Percentiles rank a stretch among this genome's conserved stretches.
Evolutionary conservation across 2,113 vertebrate genomes (phyloP).

Genomic region (Gobiocypris rarus): DNA sequence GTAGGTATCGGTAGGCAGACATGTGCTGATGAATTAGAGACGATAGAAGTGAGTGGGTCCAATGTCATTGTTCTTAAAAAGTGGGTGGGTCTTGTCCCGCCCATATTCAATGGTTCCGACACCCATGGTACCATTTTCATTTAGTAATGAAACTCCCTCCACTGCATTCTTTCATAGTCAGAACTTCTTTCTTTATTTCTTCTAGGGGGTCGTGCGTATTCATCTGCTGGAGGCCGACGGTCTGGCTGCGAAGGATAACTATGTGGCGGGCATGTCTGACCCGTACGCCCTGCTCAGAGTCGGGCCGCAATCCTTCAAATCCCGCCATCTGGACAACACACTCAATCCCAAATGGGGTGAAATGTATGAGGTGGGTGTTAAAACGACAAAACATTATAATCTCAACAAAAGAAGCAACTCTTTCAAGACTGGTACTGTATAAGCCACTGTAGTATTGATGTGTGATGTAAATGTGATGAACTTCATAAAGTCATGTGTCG

Average conservation of each 20-base stretch:
- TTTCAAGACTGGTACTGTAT: too few relatives aligned
- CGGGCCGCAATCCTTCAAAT: conserved; percentile 89
- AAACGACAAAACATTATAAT: not conserved
- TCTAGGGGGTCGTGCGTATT: conserved; percentile 88
- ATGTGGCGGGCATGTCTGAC: conserved; percentile 88
- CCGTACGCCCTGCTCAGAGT: conserved; percentile 88
- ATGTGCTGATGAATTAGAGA: too few relatives aligned
- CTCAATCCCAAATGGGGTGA: conserved; percentile 88
- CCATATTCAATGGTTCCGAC: too few relatives aligned
- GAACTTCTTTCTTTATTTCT: not conserved
- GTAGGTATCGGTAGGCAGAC: too few relatives aligned
- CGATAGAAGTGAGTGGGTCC: too few relatives aligned
- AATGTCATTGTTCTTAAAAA: too few relatives aligned
- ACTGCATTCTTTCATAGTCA: not conserved
- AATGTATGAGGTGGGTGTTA: conserved; percentile 85
- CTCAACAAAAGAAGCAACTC: not conserved
- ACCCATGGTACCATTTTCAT: too few relatives aligned
- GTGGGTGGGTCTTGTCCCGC: too few relatives aligned
- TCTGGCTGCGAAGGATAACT: conserved; percentile 86
- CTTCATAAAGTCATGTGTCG: not conserved
- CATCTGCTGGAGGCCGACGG: conserved; percentile 82
- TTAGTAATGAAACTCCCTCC: not conserved
- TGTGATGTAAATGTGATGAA: not conserved
- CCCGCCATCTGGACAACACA: conserved; percentile 82
- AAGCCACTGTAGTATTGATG: not conserved